Evolutionary conservation across 30 jellyfish, hydroid and myxozoan genomes (phyloP), one percentile per base, ranked within the genome.

Genomic region (Cassiopea xamachana): DNA sequence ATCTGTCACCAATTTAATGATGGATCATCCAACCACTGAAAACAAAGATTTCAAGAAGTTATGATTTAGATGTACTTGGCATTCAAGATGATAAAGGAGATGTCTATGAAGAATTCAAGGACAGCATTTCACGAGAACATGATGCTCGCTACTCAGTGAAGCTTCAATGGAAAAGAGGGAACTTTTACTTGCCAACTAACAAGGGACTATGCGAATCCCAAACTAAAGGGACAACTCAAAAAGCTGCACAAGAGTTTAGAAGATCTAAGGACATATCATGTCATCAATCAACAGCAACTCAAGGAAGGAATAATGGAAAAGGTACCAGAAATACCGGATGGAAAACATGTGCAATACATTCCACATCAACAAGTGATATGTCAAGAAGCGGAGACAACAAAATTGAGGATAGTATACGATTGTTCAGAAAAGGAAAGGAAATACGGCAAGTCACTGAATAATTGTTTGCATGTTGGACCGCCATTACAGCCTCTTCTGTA

Each of bases 401-500:
- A 84, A 43, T 79, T 47, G 85, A 81, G n/a, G 90, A 87, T 59
- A 58, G 85, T 68, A 4, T 86, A 62, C 60, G 92, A 88, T 60
- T 12, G 73, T 74, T 55, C 83, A 60, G 88, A 90, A 60, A 60
- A 62, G 47, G 90, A 81, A 47, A 5, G 43, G 60, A 81, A 81
- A 86, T 81, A 81, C 90, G 60, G 84, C 90, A 81, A 51, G 43
- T 81, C 90, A 58, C 85, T 81, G 64, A 81, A 81, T 47, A 86
- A 81, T 62, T 81, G 85, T 68, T 61, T 81, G 45, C 90, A 81
- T 47, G 43, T 81, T 19, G 90, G 85, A 16, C 87, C 90, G 18
- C 84, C 90, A 2, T 39, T 81, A 81, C 90, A 81, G 90, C 90
- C 87, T 51, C 9, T 81, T 61, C 15, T 81, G 85, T 81, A 81